Percentiles rank a stretch among this genome's conserved stretches.
phyloP scores from a whole-genome alignment of 1,140 invertebrate genomes.

The Drosophila sp. region DNA sequence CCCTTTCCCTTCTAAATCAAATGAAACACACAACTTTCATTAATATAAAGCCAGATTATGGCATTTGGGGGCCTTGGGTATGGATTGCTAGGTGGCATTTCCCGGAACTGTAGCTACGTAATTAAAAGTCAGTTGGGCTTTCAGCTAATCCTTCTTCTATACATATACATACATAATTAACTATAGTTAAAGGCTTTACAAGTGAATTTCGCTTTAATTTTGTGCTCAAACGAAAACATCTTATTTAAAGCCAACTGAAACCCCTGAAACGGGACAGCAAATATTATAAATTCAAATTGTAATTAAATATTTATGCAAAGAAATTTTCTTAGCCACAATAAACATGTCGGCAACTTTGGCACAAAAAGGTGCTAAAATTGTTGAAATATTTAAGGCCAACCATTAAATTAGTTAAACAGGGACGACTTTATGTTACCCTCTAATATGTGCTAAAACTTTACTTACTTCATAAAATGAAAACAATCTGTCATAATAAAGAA shows the following conservation, averaged over 20 bases:
- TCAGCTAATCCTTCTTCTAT: constrained; percentile 30
- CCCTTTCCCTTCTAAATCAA: constrained; percentile 43
- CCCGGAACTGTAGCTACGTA: constrained; percentile 23
- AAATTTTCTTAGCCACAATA: constrained; percentile 53
- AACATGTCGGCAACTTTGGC: constrained; percentile 39
- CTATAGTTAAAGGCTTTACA: constrained; percentile 17
- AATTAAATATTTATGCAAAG: constrained; percentile 72
- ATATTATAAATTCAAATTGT: constrained; percentile 11
- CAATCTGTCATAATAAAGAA: too few relatives aligned
- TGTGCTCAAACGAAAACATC: background rate
- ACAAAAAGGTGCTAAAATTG: constrained; percentile 58
- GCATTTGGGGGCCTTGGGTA: constrained; percentile 9
- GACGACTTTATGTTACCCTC: background rate
- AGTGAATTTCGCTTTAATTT: constrained; percentile 10
- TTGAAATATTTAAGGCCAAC: constrained; percentile 66
- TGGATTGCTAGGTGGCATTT: constrained; percentile 23
- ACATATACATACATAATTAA: constrained; percentile 38
- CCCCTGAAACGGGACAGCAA: too few relatives aligned
- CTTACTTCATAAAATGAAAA: too few relatives aligned
- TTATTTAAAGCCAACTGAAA: background rate
- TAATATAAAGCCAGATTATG: constrained; percentile 67
- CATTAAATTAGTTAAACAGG: constrained; percentile 34
- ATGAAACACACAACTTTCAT: constrained; percentile 66
- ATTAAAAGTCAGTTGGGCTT: constrained; percentile 59
- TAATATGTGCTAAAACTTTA: too few relatives aligned